Evolutionary conservation across 2,113 vertebrate species (phyloP).

Genomic region (Melanocharis versteri): DNA sequence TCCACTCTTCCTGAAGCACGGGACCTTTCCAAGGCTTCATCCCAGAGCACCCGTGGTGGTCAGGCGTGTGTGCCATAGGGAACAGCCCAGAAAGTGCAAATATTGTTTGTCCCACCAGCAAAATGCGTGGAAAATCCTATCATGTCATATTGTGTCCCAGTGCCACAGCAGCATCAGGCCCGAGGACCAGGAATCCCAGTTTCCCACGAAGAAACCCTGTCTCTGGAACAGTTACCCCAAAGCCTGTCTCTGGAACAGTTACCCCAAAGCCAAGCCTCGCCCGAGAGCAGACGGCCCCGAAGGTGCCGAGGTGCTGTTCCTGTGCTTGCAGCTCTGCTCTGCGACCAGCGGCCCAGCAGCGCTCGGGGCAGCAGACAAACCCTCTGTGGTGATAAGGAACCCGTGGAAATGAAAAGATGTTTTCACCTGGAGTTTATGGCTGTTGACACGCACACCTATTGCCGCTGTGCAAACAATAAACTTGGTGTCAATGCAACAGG

Average conservation of each 20-base stretch:
- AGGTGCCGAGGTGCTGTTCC: too few relatives aligned
- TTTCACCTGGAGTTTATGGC: neutral
- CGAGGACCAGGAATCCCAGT: neutral
- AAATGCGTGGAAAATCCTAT: neutral
- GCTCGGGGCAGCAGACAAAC: neutral
- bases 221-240: too few relatives aligned
- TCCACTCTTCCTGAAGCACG: neutral
- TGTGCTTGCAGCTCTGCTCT: rapidly evolving
- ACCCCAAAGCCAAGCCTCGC: neutral
- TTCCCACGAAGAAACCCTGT: neutral
- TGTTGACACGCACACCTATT: neutral
- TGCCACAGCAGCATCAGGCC: neutral
- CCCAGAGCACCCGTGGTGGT: neutral
- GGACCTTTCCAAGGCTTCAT: neutral
- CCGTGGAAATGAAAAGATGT: neutral
- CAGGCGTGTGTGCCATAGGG: neutral
- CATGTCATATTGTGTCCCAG: neutral
- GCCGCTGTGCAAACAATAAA: neutral
- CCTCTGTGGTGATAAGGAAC: neutral
- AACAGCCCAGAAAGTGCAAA: neutral
- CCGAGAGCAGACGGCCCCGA: neutral
- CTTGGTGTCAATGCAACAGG: neutral
- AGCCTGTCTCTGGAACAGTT: rapidly evolving
- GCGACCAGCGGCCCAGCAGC: rapidly evolving
- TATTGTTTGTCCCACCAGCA: neutral